Evolutionary conservation across 2,888 invertebrate species (phyloP), one percentile per base, ranked within the genome.

Genomic region (Abrostola tripartita): DNA sequence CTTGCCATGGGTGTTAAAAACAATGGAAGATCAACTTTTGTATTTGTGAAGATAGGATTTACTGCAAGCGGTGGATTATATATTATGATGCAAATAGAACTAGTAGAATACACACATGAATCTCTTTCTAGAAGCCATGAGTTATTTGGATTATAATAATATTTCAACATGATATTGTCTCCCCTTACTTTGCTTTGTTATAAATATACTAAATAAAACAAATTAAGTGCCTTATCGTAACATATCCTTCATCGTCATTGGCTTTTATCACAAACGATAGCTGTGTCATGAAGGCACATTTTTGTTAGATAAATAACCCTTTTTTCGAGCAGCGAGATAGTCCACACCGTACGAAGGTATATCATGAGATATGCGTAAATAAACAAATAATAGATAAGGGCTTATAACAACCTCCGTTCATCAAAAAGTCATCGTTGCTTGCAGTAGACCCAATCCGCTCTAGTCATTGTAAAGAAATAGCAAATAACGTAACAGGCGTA

Each of bases 391-490:
- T n/a, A n/a, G n/a, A n/a, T n/a, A n/a, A n/a, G n/a, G n/a, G n/a
- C n/a, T n/a, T n/a, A n/a, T n/a, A n/a, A n/a, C n/a, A 4, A 12
- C 12, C 24, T 12, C 38, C 7, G 24, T 8, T 6, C n/a, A n/a
- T n/a, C 5, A 37, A 36, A 10, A 50, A 14, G 11, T 60, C 59
- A 42, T 55, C 61, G 61, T 64, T 57, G 58, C 58, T 79, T 69
- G 62, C 60, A 65, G 54, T 42, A 52, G 14, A 53, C 37, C 56
- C 47, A 38, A 9, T 52, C 52, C 55, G 58, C 64, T 55, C 51
- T 65, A 65, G 52, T 54, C 61, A 58, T 62, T 80, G 78, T 78
- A 80, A 52, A 52, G 52, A 57, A n/a, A 42, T 41, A 61, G 10
- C 44, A 52, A 49, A 10, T n/a, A 10, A 10, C 37, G 37, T 54